Percentiles rank a stretch among this genome's conserved stretches.
Conservation (phyloP, 2,888 invertebrate genomes). For the Phytoseiulus persimilis region DNA sequence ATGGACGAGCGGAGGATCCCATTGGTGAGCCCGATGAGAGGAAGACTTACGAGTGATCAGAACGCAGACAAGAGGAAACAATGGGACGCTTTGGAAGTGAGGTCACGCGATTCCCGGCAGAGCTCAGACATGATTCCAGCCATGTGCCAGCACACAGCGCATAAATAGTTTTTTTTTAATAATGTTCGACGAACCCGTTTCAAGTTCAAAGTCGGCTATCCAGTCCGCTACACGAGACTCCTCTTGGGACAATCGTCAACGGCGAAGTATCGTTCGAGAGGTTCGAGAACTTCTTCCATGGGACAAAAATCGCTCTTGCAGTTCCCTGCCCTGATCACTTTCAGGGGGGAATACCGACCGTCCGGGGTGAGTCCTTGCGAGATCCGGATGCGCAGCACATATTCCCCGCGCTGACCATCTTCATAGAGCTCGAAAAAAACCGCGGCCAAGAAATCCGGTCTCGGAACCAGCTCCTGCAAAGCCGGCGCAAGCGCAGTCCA, state of each 20-base stretch:
- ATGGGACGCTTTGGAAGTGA: too few relatives aligned
- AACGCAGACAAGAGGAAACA: too few relatives aligned
- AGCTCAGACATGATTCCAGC: too few relatives aligned
- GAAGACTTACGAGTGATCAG: too few relatives aligned
- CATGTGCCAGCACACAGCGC: too few relatives aligned
- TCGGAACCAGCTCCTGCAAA: background rate
- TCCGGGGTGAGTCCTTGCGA: background rate
- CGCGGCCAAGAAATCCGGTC: slow-evolving; percentile 10
- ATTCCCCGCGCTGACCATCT: background rate
- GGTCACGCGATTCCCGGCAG: too few relatives aligned
- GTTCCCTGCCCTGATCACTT: background rate
- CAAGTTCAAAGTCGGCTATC: too few relatives aligned
- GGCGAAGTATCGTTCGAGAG: background rate
- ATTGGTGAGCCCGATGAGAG: too few relatives aligned
- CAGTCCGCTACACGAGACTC: background rate
- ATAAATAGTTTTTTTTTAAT: too few relatives aligned
- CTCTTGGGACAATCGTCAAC: background rate
- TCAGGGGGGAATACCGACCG: background rate
- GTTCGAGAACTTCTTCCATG: background rate
- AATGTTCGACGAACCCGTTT: too few relatives aligned
- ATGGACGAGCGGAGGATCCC: too few relatives aligned
- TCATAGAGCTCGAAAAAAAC: slow-evolving; percentile 9
- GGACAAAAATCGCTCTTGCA: background rate
- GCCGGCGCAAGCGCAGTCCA: background rate
- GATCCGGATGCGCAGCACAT: background rate